phyloP scores from a whole-genome alignment of 2,888 invertebrate species.

The Cantharis nigra region DNA sequence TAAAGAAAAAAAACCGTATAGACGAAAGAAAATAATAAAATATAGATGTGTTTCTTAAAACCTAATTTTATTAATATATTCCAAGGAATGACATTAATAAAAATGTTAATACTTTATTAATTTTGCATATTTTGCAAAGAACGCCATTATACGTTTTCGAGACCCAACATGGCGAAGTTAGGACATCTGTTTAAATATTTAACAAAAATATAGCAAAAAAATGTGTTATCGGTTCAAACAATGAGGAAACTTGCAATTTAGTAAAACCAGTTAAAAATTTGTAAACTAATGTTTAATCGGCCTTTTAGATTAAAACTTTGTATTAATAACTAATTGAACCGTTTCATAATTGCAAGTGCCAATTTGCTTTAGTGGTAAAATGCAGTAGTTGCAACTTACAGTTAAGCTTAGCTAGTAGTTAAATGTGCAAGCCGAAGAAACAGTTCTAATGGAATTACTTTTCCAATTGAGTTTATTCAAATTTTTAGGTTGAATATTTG shows the following conservation, averaged over 20 bases:
- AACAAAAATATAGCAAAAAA: not conserved
- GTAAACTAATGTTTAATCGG: not conserved
- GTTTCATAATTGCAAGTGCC: not conserved
- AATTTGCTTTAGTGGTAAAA: conserved; percentile 11
- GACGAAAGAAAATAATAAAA: not conserved
- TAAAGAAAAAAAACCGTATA: not conserved
- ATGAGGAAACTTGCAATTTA: not conserved
- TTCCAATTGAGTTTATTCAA: not conserved
- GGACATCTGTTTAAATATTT: not conserved
- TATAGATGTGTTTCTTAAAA: not conserved
- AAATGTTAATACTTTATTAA: not conserved
- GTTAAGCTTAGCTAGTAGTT: conserved; percentile 9
- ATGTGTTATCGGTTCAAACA: not conserved
- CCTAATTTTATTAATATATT: not conserved
- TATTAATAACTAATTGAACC: not conserved
- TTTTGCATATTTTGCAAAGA: not conserved
- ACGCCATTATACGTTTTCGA: not conserved
- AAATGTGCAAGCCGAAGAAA: not conserved
- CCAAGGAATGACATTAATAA: not conserved
- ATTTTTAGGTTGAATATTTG: not conserved
- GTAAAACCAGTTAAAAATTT: not conserved
- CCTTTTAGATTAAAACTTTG: not conserved
- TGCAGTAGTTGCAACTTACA: conserved; percentile 12
- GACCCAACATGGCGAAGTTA: not conserved
- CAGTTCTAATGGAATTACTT: not conserved